Conservation (phyloP, 2,113 vertebrate genomes). For the Xiphorhynchus elegans region DNA sequence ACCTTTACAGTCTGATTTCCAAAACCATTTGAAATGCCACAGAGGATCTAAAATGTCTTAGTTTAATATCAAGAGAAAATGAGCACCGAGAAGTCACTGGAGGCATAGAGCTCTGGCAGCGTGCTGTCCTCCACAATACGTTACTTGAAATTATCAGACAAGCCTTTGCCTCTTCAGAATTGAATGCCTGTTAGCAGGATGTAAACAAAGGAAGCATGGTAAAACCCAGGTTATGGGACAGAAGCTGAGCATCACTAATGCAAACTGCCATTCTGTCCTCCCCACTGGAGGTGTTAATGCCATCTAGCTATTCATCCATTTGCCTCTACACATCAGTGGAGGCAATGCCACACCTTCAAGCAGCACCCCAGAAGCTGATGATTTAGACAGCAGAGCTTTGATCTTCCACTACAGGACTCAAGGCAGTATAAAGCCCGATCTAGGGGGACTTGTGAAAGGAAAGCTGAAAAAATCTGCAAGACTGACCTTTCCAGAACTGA, state of each 20-base stretch:
- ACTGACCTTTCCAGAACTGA: not conserved
- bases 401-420: not conserved
- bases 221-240: not conserved
- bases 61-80: slow-evolving; percentile 41
- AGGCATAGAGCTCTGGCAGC: not conserved
- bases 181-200: not conserved
- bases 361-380: not conserved
- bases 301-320: not conserved
- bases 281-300: not conserved
- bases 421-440: not conserved
- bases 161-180: not conserved
- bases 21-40: slow-evolving; percentile 46
- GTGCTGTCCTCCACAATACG: not conserved
- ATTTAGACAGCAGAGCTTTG: not conserved
- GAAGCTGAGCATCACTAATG: not conserved
- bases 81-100: not conserved
- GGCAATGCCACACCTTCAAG: not conserved
- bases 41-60: not conserved
- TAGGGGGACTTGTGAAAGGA: not conserved
- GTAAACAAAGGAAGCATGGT: not conserved
- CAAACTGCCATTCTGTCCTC: not conserved
- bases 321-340: accelerated
- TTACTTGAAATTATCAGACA: not conserved
- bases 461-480: not conserved
- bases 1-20: slow-evolving; percentile 19